Base-by-base conservation (phyloP, 2,888 invertebrate genomes). In the Campoletis raptor region DNA sequence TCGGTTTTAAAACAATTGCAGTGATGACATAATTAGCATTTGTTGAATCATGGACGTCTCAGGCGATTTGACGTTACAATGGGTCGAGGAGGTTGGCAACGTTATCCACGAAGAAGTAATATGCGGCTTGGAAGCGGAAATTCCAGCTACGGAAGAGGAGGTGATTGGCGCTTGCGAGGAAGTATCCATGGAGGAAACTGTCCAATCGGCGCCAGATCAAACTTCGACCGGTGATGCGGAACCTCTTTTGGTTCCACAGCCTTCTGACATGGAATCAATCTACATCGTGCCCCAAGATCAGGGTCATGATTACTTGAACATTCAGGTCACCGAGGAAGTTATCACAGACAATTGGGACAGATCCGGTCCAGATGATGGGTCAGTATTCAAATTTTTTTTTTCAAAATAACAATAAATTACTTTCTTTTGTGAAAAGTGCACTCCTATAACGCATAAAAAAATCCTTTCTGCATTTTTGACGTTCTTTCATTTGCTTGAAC, bases 301-400 rank as follows among this genome's bases (percentile, higher is more conserved):
- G 85, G 94, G 93, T 9, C 94, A 94, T 81, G 95, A 95, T 90
- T 94, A 95, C 86, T 89, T 95, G 1, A 95, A 95, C 89, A 95
- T 95, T 92, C 96, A 96, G 91, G 97, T 97, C 69, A 97, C 97
- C 0, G 97, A 97, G 91, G 97, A 97, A 94, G 97, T 98, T 0
- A 97, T 98, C 21, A 96, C 97, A 0, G 97, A 97, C 91, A 97
- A 97, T 90, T 98, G 97, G 97, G 97, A 96, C 67, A 95, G 96
- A 90, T 95, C 96, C 82, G 97, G 96, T 82, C 97, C 96, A 1
- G 97, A 97, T 90, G 97, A 97, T 91, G 96, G 97, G 97, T 97
- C 93, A 94, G 89, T 89, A 45, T 54, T 76, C 24, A 21, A n/a
- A 52, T 76, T 42, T 52, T n/a, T 1, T 1, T 48, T 48, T 5